A percentile compares a stretch with the other conserved stretches of the same genome.
Evolutionary conservation across 2,888 invertebrate species (phyloP).

Genomic region (Synanthedon tipuliformis): DNA sequence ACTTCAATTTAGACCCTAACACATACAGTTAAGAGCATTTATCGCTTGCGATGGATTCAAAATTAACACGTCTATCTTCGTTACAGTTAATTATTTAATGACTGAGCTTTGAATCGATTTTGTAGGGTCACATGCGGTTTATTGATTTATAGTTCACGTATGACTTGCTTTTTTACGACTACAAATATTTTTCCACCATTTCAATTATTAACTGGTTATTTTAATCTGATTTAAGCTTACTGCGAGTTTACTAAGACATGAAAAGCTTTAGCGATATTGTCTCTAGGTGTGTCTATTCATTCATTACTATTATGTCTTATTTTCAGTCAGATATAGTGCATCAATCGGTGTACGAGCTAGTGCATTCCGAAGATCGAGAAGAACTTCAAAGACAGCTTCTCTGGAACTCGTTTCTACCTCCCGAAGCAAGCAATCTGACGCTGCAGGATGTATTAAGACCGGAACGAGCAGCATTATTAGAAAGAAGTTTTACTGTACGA

Average conservation of each 20-base stretch:
- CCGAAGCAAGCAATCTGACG: constrained; percentile 77
- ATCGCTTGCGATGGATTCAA: constrained; percentile 16
- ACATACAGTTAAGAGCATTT: constrained; percentile 17
- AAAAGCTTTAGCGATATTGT: neutral
- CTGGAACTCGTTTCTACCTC: constrained; percentile 93
- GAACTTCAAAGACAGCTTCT: constrained; percentile 94
- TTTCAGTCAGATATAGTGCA: constrained; percentile 99
- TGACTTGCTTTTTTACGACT: constrained; percentile 38
- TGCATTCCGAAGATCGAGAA: constrained; percentile 98
- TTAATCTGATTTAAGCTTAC: neutral
- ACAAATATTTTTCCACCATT: neutral
- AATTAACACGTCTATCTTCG: constrained; percentile 63
- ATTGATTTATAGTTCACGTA: constrained; percentile 57
- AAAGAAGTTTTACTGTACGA: constrained; percentile 97
- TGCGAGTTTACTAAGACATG: neutral
- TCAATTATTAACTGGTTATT: neutral
- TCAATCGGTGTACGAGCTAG: constrained; percentile 98
- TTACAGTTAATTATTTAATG: constrained; percentile 65
- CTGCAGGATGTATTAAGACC: constrained; percentile 90
- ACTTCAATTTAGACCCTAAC: constrained; percentile 23
- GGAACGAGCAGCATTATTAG: constrained; percentile 89
- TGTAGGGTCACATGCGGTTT: constrained; percentile 50
- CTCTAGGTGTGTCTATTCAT: constrained; percentile 6
- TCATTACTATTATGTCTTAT: constrained; percentile 3
- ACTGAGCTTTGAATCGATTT: constrained; percentile 54